These are phyloP conservation scores for Tetheella fluctuosa DNA, from an alignment of 2,888 invertebrate species.

Conservation along the genomic window DNA sequence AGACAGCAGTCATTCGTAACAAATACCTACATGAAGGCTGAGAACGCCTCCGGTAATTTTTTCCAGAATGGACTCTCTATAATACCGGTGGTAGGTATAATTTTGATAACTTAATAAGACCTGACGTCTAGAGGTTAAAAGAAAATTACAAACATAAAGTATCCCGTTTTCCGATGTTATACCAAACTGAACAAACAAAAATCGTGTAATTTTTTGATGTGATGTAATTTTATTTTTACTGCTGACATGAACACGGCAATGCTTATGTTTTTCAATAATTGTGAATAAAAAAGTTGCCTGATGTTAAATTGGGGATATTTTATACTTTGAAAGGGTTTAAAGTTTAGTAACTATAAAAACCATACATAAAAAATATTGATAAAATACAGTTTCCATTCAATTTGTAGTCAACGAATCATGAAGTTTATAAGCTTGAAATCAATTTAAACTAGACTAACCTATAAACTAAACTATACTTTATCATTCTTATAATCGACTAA, in stretches of 20 bases:
- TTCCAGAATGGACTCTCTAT: conserved; percentile 36
- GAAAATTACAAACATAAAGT: conserved; percentile 62
- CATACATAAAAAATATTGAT: too few species aligned
- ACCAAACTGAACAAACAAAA: conserved; percentile 50
- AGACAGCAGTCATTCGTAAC: neutral
- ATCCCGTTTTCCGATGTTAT: conserved; percentile 35
- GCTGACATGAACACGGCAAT: conserved; percentile 34
- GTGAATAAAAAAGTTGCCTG: conserved; percentile 42
- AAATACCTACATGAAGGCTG: neutral
- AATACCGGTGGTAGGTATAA: conserved; percentile 50
- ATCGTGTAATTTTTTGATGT: conserved; percentile 60
- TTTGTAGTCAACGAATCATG: too few species aligned
- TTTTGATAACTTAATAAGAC: conserved; percentile 72
- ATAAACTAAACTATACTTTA: too few species aligned
- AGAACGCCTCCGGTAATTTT: conserved; percentile 19
- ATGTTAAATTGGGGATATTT: too few species aligned
- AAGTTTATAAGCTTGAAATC: too few species aligned
- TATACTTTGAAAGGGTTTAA: too few species aligned
- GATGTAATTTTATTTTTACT: conserved; percentile 49
- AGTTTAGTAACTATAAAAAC: too few species aligned
- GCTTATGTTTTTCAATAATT: conserved; percentile 54
- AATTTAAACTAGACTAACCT: too few species aligned
- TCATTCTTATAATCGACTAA: conserved; percentile 18
- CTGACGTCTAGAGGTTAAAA: conserved; percentile 56
- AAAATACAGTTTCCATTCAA: too few species aligned